Evolutionary conservation across 2,113 vertebrate genomes (phyloP), one percentile per base, ranked within the genome.

Genomic region (Apodemus sylvaticus): DNA sequence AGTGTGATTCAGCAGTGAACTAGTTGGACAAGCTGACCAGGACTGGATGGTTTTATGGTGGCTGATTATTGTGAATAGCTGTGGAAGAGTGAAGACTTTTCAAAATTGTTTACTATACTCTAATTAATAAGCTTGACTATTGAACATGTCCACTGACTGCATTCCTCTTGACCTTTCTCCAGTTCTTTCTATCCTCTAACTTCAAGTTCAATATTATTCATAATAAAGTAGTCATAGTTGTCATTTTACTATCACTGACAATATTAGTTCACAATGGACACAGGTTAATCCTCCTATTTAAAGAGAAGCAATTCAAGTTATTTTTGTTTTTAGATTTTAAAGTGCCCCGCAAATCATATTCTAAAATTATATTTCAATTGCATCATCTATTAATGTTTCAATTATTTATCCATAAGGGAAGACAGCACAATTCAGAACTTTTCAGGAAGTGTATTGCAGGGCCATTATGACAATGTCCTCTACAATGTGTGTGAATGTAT

Each of bases 391-490:
- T 39, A 45, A 12, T 29, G 1, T 48, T 95, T 39, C 9, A 48
- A 0, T 71, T 82, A 81, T 10, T 39, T 55, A 64, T 5, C 2
- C 9, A 19, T 0, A 26, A 91, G 58, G 1, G 5, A 34, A 96
- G 71, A 9, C 16, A 39, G 10, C 45, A 6, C 6, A 7, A 7
- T 39, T 6, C 55, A 83, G 24, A 62, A 19, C 68, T 77, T 31
- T 34, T 39, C 7, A 22, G 17, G 14, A 66, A 77, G 5, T 76
- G 7, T 4, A 36, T 53, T 92, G 22, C 14, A 16, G 45, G 29
- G 7, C 36, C 19, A 1, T 76, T 42, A 0, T 7, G 34, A 7
- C 5, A 0, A 34, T 29, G 4, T 3, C 12, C 0, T 78, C 60
- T 68, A 31, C 6, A 34, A 16, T 31, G 8, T 12, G 5, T 6